These are phyloP conservation scores for Orthosia gothica DNA, from an alignment of 2,888 invertebrate species.

Conservation along the genomic window DNA sequence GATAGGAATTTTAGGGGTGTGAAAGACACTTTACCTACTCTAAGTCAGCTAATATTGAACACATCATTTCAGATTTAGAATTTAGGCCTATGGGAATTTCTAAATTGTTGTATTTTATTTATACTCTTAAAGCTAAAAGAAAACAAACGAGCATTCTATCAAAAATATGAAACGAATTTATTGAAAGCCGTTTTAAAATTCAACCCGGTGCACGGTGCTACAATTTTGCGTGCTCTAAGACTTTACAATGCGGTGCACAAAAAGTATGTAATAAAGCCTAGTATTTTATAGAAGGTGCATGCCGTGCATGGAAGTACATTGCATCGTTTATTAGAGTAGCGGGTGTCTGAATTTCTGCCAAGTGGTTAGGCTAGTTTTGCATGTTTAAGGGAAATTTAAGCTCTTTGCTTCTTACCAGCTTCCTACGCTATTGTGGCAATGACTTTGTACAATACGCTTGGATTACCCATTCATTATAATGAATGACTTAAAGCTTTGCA, in stretches of 20 bases:
- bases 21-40: neutral
- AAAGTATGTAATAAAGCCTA: conserved; percentile 57
- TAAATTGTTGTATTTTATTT: neutral
- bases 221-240: conserved; percentile 32
- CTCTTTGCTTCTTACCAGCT: conserved; percentile 21
- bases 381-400: conserved; percentile 49
- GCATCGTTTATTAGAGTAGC: conserved; percentile 63
- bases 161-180: conserved; percentile 15
- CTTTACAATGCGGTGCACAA: conserved; percentile 28
- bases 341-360: conserved; percentile 66
- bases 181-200: conserved; percentile 19
- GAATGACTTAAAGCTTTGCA: neutral
- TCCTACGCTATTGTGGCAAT: conserved; percentile 34
- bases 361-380: conserved; percentile 59
- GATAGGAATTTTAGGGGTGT: conserved; percentile 11
- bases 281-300: conserved; percentile 65
- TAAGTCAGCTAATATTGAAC: neutral
- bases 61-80: neutral
- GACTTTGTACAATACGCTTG: conserved; percentile 35
- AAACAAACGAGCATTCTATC: neutral
- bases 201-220: conserved; percentile 6
- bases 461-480: conserved; percentile 12
- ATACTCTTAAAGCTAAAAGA: neutral
- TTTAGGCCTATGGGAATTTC: neutral
- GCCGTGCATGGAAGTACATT: conserved; percentile 61